Evolutionary conservation across 2,888 invertebrate species (phyloP).

Genomic region (Acrocyrtus sp.): DNA sequence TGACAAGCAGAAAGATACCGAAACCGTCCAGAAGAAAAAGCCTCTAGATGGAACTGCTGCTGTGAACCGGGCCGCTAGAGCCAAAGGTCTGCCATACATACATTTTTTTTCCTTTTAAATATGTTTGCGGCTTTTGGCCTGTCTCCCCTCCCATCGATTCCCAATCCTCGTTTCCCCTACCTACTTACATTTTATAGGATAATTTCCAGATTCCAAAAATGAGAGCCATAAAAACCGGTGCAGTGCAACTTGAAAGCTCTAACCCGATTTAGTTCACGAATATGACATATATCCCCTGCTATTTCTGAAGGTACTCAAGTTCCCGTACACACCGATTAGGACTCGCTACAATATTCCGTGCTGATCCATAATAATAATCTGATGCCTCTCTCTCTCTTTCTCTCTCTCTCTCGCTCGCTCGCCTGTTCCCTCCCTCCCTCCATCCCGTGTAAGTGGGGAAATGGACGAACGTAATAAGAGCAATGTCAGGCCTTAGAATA

Average conservation of each 20-base stretch:
- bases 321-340: too few relatives aligned
- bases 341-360: background rate
- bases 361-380: background rate
- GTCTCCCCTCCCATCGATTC: constrained; percentile 23
- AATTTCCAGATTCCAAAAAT: constrained; percentile 32
- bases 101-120: too few relatives aligned
- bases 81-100: constrained; percentile 58
- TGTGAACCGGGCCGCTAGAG: constrained; percentile 57
- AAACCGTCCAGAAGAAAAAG: constrained; percentile 62
- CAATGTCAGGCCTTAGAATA: constrained; percentile 24
- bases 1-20: constrained; percentile 59
- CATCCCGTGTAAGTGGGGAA: background rate
- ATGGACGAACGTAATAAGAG: background rate
- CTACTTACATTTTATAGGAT: constrained; percentile 5
- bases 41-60: constrained; percentile 57
- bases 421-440: too few relatives aligned
- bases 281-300: background rate
- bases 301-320: too few relatives aligned
- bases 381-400: background rate
- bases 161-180: constrained; percentile 19
- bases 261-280: background rate
- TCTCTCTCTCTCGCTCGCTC: too few relatives aligned
- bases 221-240: constrained; percentile 21
- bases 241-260: constrained; percentile 11
- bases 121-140: background rate